Base-by-base conservation (phyloP, 2,113 vertebrate species). In the Barnardius zonarius region DNA sequence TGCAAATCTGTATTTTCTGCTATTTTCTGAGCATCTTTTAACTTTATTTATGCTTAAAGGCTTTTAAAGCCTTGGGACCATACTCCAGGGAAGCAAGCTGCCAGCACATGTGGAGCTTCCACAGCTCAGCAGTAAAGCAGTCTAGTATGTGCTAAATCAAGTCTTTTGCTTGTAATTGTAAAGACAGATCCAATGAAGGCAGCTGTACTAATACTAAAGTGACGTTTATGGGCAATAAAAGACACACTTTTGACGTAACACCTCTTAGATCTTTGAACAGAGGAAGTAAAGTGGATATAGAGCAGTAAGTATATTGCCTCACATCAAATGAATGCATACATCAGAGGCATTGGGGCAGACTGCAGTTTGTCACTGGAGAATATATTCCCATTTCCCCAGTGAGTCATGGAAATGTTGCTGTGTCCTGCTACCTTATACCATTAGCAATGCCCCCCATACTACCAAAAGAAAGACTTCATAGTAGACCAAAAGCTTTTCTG, bases 221-320 rank as follows among this genome's bases (percentile, higher is more conserved):
- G 67, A 80, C 3, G 31, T 89, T 95, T 96, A 93, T 92, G 82
- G 63, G 72, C 78, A 95, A 83, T 92, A 97, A 91, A 94, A 83
- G 63, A 77, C 61, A 92, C 25, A 16, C 55, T 86, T 88, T 90
- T 95, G 91, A 91, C 5, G 12, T 90, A 89, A 90, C 43, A 86
- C 24, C 62, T 86, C 69, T 92, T 93, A 80, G 79, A 90, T 83
- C 73, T 92, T 86, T 86, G 77, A 96, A 79, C 1, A 11, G 66
- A 55, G 61, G 41, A 83, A 83, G 83, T 92, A 88, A 92, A 96
- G 30, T 61, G 27, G 68, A 72, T 92, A n/a, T 81, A 86, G 43
- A 78, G 54, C 75, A 67, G 43, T 83, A 73, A 76, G 67, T 90
- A 48, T 68, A 51, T 86, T 86, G 81, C n/a, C 64, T 90, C 63